Base-by-base conservation (phyloP, 2,797 vertebrate species). In the Naso thynnoides region DNA sequence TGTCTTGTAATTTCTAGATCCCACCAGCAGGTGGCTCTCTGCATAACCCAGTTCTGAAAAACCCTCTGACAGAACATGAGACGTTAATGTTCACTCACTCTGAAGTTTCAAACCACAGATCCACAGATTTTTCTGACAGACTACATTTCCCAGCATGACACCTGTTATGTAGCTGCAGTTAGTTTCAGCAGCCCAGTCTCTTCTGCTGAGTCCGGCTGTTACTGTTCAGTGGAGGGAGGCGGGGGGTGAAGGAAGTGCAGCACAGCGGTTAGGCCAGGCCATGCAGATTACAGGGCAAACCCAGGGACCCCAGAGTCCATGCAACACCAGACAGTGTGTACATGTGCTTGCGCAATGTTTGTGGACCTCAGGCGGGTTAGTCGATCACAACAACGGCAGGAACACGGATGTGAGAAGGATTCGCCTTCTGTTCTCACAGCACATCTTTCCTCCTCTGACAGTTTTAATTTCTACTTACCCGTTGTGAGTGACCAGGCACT, bases 401-500 rank as follows among this genome's bases (percentile, higher is more conserved):
- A 15, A 27, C 14, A 26, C 45, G 41, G 2, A 57, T 15, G 77
- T 19, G 52, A 54, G 61, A n/a, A 4, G 11, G 63, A 0, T 45
- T 33, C 56, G 1, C 24, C 42, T n/a, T 31, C 38, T 6, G 24
- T 16, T 45, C 9, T 3, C 24, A 1, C 42, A 2, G 24, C 21
- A 44, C 44, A 5, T 26, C 59, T 19, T 63, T 57, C 68, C 38
- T 29, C 39, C 13, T 0, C 2, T 4, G 23, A 33, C 18, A 6
- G 4, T 57, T 13, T 24, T 0, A 1, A 1, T 31, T 23, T 55
- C 27, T 39, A 73, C 97, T 97, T 89, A 99, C 98, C 98, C 98
- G 7, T 99, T 99, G 91, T 99, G 98, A 68, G 98, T 99, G 89
- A 99, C 98, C 86, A 99, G 96, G 93, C 97, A 99, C 95, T 99